Conservation (phyloP, 2,113 vertebrate species). For the Puntigrus tetrazona region DNA sequence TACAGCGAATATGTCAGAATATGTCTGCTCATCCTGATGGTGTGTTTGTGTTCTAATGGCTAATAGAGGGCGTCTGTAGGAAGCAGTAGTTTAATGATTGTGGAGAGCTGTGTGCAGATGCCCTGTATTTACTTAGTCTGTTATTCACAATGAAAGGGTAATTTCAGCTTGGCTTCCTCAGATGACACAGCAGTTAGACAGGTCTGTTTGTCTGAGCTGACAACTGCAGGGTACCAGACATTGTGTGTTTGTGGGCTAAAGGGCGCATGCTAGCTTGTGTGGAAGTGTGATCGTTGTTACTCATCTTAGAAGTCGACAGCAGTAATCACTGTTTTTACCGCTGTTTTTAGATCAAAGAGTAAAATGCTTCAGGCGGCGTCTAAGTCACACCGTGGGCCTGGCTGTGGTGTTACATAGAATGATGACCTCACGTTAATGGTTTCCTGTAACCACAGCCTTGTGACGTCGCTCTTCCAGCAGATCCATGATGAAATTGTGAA, state of each 20-base stretch:
- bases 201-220: conserved; percentile 45
- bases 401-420: conserved; percentile 64
- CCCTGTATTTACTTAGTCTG: conserved; percentile 70
- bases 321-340: conserved; percentile 76
- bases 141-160: conserved; percentile 50
- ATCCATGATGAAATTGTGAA: conserved; percentile 4
- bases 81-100: conserved; percentile 74
- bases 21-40: conserved; percentile 61
- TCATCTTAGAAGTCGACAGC: conserved; percentile 61
- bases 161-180: conserved; percentile 29
- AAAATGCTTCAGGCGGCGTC: conserved; percentile 51
- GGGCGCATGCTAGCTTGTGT: conserved; percentile 52
- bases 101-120: conserved; percentile 63
- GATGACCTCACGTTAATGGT: conserved; percentile 52
- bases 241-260: conserved; percentile 31
- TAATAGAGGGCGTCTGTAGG: conserved; percentile 55
- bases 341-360: conserved; percentile 77
- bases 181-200: conserved; percentile 46
- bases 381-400: conserved; percentile 52
- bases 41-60: conserved; percentile 34
- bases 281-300: conserved; percentile 55
- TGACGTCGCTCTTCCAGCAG: conserved; percentile 52
- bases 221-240: conserved; percentile 49
- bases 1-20: conserved; percentile 7
- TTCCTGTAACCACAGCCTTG: conserved; percentile 72